Evolutionary conservation across 2,113 vertebrate species (phyloP).

Genomic region (Perca fluviatilis): DNA sequence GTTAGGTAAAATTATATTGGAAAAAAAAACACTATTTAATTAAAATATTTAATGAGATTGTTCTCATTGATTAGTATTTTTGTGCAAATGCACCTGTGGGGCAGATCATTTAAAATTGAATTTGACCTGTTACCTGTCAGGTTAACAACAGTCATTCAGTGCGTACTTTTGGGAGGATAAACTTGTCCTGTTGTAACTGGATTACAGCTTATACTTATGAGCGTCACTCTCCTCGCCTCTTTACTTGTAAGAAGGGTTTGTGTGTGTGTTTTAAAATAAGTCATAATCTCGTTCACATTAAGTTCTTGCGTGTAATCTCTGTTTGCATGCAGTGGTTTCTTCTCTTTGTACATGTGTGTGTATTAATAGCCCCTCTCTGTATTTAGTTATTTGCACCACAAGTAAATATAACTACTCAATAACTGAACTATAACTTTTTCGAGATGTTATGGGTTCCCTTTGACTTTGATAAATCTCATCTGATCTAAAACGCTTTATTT

Average conservation of each 20-base stretch:
- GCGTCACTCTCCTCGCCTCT: slow-evolving; percentile 34
- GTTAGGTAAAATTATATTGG: background rate
- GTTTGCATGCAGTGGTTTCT: slow-evolving; percentile 45
- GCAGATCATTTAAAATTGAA: background rate
- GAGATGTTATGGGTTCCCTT: slow-evolving; percentile 13
- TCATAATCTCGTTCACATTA: slow-evolving; percentile 25
- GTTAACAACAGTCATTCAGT: slow-evolving; percentile 33
- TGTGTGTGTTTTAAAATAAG: slow-evolving; percentile 46
- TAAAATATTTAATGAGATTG: background rate
- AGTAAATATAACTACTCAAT: slow-evolving; percentile 25
- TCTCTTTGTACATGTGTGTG: slow-evolving; percentile 16
- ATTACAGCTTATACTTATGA: slow-evolving; percentile 38
- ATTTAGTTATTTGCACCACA: slow-evolving; percentile 52
- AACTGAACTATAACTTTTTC: slow-evolving; percentile 36
- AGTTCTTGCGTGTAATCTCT: slow-evolving; percentile 44
- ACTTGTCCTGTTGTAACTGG: slow-evolving; percentile 65
- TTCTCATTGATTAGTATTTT: background rate
- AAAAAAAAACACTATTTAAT: background rate
- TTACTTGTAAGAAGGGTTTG: slow-evolving; percentile 25
- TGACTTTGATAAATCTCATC: slow-evolving; percentile 12
- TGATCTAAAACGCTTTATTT: slow-evolving; percentile 24
- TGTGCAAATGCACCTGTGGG: slow-evolving; percentile 32
- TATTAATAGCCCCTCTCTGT: slow-evolving; percentile 39
- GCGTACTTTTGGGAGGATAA: slow-evolving; percentile 54
- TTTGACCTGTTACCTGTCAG: slow-evolving; percentile 30